phyloP scores from a whole-genome alignment of 1,140 invertebrate species.

The Phortica variegata region DNA sequence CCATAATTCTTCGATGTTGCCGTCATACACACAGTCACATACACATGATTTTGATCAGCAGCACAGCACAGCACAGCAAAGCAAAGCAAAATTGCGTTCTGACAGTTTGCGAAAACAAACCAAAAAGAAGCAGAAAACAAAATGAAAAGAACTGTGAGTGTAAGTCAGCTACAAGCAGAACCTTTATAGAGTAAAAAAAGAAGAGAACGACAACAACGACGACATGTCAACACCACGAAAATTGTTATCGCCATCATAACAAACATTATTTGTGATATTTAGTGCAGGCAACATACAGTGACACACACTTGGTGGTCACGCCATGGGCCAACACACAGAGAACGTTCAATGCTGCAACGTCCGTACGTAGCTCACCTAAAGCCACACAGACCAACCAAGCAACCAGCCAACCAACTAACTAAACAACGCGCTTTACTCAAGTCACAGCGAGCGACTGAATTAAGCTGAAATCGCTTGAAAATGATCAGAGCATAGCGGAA shows the following conservation, averaged over 20 bases:
- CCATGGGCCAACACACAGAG: conserved; percentile 24
- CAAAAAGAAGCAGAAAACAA: conserved; percentile 11
- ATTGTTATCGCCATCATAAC: conserved; percentile 51
- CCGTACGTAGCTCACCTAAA: conserved; percentile 29
- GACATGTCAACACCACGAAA: conserved; percentile 49
- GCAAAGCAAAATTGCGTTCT: no score
- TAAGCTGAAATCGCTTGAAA: no score
- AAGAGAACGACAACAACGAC: no score
- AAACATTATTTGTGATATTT: conserved; percentile 33
- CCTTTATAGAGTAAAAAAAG: conserved; percentile 25
- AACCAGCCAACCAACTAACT: no score
- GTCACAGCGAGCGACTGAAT: no score
- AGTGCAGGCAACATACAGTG: conserved; percentile 15
- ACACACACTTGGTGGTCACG: conserved; percentile 38
- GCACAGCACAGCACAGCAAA: no score
- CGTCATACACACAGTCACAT: conserved; percentile 8
- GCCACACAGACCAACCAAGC: neutral
- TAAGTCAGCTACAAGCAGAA: conserved; percentile 23
- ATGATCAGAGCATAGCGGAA: no score
- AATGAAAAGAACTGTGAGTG: conserved; percentile 13
- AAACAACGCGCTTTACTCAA: no score
- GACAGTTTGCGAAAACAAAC: neutral
- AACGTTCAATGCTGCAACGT: conserved; percentile 31
- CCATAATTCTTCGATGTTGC: conserved; percentile 45
- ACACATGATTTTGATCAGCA: conserved; percentile 19